Conservation (phyloP, 1,140 invertebrate genomes). For the Megathymus violae region DNA sequence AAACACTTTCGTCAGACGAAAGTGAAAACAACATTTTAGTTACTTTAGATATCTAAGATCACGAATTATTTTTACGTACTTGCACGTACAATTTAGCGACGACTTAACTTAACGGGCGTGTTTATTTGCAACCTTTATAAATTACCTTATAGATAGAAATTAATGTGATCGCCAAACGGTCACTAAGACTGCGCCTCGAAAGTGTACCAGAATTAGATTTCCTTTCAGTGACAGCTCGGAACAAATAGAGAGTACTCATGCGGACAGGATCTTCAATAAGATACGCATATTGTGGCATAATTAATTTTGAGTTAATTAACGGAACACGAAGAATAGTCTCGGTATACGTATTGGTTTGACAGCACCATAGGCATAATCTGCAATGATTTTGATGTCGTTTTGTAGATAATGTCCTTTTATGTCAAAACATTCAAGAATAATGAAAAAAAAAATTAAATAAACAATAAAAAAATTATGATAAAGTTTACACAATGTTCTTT, state of each 20-base stretch:
- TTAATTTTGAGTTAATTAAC: neutral
- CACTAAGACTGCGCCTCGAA: constrained; percentile 5
- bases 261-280: neutral
- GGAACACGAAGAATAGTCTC: no score
- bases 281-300: neutral
- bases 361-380: no score
- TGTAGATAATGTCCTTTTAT: no score
- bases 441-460: no score
- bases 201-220: constrained; percentile 14
- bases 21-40: neutral
- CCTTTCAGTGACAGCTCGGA: constrained; percentile 8
- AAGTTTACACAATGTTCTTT: no score
- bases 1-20: constrained; percentile 10
- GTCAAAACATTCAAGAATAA: no score
- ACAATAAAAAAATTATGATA: no score
- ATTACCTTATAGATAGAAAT: constrained; percentile 19
- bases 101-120: constrained; percentile 18
- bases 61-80: neutral
- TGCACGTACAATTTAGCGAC: no score
- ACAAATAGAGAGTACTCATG: neutral
- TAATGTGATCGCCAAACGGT: constrained; percentile 16
- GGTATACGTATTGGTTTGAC: no score
- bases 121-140: constrained; percentile 14
- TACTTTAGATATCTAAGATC: neutral
- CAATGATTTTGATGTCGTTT: no score